phyloP scores from a whole-genome alignment of 2,797 vertebrate species.

The Okamejei kenojei region DNA sequence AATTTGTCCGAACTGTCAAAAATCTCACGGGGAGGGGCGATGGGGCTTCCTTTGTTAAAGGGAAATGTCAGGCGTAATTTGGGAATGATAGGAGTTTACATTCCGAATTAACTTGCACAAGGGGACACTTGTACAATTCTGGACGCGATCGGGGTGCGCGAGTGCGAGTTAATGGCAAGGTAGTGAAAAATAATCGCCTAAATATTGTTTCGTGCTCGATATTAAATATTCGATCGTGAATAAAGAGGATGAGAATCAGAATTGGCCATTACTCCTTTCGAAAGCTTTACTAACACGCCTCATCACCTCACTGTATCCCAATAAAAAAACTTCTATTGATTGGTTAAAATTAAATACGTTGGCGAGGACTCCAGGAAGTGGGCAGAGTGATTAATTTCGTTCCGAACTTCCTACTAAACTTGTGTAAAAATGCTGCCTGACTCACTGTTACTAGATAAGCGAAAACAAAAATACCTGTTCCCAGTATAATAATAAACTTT shows the following conservation, averaged over 20 bases:
- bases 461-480: background rate
- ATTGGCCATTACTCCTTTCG: background rate
- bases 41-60: background rate
- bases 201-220: background rate
- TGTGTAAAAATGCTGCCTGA: background rate
- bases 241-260: background rate
- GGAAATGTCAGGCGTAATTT: background rate
- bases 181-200: background rate
- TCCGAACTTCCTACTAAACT: background rate
- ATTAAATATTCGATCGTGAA: background rate
- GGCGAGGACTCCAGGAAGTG: background rate
- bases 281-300: background rate
- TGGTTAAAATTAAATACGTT: too few species aligned
- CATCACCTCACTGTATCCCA: background rate
- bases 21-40: background rate
- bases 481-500: background rate
- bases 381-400: background rate
- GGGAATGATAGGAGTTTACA: background rate
- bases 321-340: background rate
- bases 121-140: too few species aligned
- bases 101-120: background rate
- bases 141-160: background rate
- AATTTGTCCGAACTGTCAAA: background rate
- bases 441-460: background rate
- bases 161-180: background rate